Conservation (phyloP, 2,888 invertebrate genomes). For the Dryomyza anilis region DNA sequence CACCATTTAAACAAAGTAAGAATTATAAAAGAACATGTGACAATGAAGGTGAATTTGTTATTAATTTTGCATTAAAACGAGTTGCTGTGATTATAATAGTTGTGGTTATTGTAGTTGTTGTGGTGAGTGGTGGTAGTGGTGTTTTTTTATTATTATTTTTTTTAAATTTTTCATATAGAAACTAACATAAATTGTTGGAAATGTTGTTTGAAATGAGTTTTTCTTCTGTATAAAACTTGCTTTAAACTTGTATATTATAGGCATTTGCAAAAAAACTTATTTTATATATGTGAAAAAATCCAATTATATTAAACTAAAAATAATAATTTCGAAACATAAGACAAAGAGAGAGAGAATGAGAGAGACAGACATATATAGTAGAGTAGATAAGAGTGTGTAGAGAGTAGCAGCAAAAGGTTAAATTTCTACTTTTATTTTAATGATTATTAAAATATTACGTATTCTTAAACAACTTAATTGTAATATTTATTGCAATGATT, state of each 20-base stretch:
- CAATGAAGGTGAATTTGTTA: neutral
- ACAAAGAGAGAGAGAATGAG: neutral
- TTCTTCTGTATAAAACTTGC: neutral
- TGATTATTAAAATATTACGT: slow-evolving; percentile 27
- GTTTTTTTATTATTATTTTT: too few species aligned
- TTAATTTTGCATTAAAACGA: neutral
- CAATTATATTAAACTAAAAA: neutral
- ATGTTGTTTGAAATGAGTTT: slow-evolving; percentile 19
- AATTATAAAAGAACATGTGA: neutral
- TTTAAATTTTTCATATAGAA: too few species aligned
- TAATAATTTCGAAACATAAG: neutral
- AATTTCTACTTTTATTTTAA: slow-evolving; percentile 35
- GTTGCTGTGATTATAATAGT: too few species aligned
- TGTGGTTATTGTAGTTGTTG: slow-evolving; percentile 20
- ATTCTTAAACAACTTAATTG: slow-evolving; percentile 39
- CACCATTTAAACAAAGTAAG: neutral
- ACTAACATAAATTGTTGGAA: slow-evolving; percentile 27
- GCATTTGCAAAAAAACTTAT: neutral
- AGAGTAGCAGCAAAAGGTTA: slow-evolving; percentile 29
- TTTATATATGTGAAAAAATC: neutral
- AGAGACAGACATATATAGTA: neutral
- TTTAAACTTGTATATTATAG: slow-evolving; percentile 1
- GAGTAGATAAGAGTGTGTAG: neutral
- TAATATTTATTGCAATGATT: slow-evolving; percentile 48
- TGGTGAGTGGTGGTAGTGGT: slow-evolving; percentile 27